These are phyloP conservation scores for Spodoptera picta DNA, from an alignment of 2,888 invertebrate species.

Conservation along the genomic window DNA sequence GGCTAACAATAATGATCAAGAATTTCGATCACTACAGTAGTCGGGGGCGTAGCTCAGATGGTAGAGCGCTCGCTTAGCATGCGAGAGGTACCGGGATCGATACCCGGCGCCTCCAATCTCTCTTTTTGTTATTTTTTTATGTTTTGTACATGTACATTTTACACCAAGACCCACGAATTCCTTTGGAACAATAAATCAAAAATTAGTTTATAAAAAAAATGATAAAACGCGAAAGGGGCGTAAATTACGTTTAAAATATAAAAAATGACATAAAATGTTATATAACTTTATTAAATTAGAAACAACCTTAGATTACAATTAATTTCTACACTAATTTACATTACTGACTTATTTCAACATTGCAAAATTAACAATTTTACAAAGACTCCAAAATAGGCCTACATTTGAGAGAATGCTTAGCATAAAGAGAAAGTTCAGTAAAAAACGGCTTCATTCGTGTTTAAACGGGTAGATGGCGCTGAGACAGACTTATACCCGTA, in stretches of 20 bases:
- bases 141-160: too few relatives aligned
- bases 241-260: conserved; percentile 26
- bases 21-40: accelerated
- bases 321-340: conserved; percentile 48
- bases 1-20: too few relatives aligned
- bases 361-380: conserved; percentile 42
- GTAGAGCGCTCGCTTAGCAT: conserved; percentile 90
- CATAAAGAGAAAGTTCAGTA: conserved; percentile 7
- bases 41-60: conserved; percentile 89
- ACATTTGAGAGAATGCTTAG: conserved; percentile 33
- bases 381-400: conserved; percentile 38
- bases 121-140: conserved; percentile 26
- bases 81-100: conserved; percentile 89
- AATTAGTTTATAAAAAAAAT: too few relatives aligned
- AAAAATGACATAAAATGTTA: conserved; percentile 56
- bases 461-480: conserved; percentile 8
- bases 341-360: conserved; percentile 45
- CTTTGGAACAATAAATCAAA: too few relatives aligned
- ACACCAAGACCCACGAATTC: too few relatives aligned
- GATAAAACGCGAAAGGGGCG: too few relatives aligned
- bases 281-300: conserved; percentile 78
- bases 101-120: conserved; percentile 86
- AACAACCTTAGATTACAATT: conserved; percentile 71
- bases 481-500: not conserved
- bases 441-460: not conserved